Evolutionary conservation across 2,888 invertebrate genomes (phyloP).

Genomic region (Aphodius sticticus): DNA sequence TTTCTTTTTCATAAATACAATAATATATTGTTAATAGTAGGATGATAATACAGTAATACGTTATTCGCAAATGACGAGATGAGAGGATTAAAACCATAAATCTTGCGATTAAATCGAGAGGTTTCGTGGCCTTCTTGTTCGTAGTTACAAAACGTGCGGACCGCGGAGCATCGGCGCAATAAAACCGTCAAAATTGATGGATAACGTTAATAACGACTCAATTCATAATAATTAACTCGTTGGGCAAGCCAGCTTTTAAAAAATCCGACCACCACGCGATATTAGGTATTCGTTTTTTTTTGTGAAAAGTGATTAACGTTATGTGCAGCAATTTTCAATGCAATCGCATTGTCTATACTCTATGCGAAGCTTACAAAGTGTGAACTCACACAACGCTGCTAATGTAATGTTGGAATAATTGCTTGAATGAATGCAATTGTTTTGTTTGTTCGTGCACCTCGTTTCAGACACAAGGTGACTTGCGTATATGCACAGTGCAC

Average conservation of each 20-base stretch:
- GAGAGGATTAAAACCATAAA: background rate
- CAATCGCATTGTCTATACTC: background rate
- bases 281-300: background rate
- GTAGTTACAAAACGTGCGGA: background rate
- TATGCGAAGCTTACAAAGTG: background rate
- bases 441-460: background rate
- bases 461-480: too few species aligned
- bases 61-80: background rate
- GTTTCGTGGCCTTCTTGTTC: background rate
- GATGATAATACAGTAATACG: background rate
- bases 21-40: background rate
- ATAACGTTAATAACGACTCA: slow-evolving; percentile 4
- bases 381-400: background rate
- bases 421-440: background rate
- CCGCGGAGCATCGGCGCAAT: background rate
- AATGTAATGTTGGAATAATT: background rate
- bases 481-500: too few species aligned
- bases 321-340: background rate
- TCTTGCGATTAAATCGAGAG: background rate
- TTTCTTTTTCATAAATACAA: background rate
- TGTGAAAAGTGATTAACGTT: background rate
- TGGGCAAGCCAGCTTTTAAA: background rate
- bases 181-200: slow-evolving; percentile 4
- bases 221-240: background rate
- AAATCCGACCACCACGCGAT: too few species aligned